A percentile compares a stretch with the other conserved stretches of the same genome.
Conservation (phyloP, 2,113 vertebrate species). For the Gallinago media region DNA sequence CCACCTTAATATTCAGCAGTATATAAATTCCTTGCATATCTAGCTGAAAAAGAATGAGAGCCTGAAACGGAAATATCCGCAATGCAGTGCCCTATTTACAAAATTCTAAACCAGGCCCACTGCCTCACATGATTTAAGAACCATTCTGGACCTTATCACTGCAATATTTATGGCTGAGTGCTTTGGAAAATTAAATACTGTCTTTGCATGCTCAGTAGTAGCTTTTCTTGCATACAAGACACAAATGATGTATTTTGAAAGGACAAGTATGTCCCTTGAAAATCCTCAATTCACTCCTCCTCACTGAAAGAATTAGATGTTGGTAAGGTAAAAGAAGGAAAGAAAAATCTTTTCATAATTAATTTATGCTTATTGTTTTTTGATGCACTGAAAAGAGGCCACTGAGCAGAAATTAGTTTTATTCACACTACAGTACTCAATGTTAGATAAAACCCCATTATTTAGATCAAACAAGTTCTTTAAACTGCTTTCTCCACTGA, state of each 20-base stretch:
- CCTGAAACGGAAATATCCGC: conserved; percentile 3
- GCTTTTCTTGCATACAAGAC: not conserved
- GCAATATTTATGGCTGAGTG: conserved; percentile 19
- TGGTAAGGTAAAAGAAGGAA: not conserved
- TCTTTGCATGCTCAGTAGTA: not conserved
- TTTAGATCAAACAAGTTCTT: not conserved
- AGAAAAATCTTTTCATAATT: not conserved
- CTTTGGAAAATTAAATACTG: conserved; percentile 40
- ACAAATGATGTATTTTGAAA: not conserved
- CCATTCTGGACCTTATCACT: not conserved
- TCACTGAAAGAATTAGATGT: not conserved
- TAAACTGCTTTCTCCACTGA: not conserved
- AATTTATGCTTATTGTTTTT: not conserved
- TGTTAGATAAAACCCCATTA: not conserved
- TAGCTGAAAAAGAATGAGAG: not conserved
- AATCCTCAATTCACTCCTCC: not conserved
- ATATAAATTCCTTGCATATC: not conserved
- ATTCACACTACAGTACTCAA: not conserved
- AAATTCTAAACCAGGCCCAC: conserved; percentile 21
- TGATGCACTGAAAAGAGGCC: not conserved
- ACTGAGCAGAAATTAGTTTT: not conserved
- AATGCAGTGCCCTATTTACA: conserved; percentile 54
- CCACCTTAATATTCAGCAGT: not conserved
- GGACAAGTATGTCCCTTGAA: not conserved
- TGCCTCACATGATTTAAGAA: conserved; percentile 30